Evolutionary conservation across 2,888 invertebrate species (phyloP).

Genomic region (Nasonia oneida): DNA sequence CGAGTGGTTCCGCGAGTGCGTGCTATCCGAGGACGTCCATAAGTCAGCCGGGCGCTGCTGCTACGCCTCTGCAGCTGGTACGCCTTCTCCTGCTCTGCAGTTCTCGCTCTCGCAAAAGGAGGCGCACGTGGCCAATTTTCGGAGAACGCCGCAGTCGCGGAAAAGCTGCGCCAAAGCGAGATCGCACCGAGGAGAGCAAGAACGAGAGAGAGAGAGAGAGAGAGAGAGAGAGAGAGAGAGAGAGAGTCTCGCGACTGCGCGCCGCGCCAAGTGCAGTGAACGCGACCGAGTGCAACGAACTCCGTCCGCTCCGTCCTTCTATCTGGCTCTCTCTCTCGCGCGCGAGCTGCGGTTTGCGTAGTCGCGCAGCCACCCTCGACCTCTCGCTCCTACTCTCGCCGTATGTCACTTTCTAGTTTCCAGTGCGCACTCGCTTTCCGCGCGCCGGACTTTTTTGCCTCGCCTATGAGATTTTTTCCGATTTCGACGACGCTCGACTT

Average conservation of each 20-base stretch:
- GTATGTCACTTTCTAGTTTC: conserved; percentile 49
- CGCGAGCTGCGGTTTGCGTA: neutral
- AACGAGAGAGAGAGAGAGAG: too few relatives aligned
- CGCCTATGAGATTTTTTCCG: too few relatives aligned
- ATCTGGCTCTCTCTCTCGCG: conserved; percentile 45
- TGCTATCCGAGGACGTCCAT: neutral
- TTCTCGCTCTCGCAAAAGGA: too few relatives aligned
- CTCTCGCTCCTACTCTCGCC: neutral
- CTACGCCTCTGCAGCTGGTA: neutral
- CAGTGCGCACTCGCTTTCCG: conserved; percentile 15
- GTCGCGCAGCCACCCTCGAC: neutral
- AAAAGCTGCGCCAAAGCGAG: neutral
- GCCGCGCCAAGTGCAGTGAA: conserved; percentile 72
- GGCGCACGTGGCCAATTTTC: neutral
- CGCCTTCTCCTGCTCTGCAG: neutral
- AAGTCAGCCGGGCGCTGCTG: neutral
- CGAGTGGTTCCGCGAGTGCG: neutral
- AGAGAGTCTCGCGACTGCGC: conserved; percentile 16
- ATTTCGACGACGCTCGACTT: too few relatives aligned
- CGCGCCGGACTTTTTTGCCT: neutral
- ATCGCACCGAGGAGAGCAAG: neutral
- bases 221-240: neutral
- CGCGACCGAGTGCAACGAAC: conserved; percentile 75
- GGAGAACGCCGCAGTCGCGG: conserved; percentile 37
- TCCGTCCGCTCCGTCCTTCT: conserved; percentile 67